Evolutionary conservation across 2,888 invertebrate species (phyloP), one percentile per base, ranked within the genome.

Genomic region (Hermodice carunculata): DNA sequence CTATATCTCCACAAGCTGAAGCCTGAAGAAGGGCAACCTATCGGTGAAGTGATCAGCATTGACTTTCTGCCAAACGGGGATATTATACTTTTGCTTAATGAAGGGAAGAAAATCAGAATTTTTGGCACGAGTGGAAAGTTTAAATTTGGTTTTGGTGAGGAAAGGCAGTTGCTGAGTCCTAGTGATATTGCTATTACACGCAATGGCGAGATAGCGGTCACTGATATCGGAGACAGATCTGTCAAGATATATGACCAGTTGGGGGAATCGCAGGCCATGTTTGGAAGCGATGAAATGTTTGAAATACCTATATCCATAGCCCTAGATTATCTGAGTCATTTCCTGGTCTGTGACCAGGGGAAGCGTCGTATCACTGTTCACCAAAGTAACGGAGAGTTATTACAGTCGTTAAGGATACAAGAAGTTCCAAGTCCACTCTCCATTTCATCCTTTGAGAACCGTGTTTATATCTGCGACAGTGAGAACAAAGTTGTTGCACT

Each of bases 311-410:
- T 71, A 6, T 43, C 66, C 42, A n/a, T 71, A 17, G 43, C 64
- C 29, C 61, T 44, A 11, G 71, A 71, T 49, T 11, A 37, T 19
- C 31, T 61, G 4, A 69, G 69, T 2, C 22, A 48, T 29, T 63
- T 65, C 54, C 54, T 71, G 31, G 71, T 71, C 22, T 69, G 68
- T 34, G 69, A 71, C 37, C 71, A 71, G 44, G 63, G 34, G 19
- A 71, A 69, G 43, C 66, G 64, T 29, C 54, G 59, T 3, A 44
- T 71, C n/a, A 66, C 69, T 0, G 42, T 71, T 0, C 71, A 69
- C 44, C 49, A 62, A 1, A 44, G 51, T 11, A 52, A 26, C n/a
- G 71, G 71, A 1, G 69, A 66, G 4, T 54, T 69, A 0, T 44
- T 71, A 1, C 40, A 58, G 26, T n/a, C 43, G 24, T 28, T 66